Evolutionary conservation across 2,797 vertebrate species (phyloP).

Genomic region (Anabas testudineus): DNA sequence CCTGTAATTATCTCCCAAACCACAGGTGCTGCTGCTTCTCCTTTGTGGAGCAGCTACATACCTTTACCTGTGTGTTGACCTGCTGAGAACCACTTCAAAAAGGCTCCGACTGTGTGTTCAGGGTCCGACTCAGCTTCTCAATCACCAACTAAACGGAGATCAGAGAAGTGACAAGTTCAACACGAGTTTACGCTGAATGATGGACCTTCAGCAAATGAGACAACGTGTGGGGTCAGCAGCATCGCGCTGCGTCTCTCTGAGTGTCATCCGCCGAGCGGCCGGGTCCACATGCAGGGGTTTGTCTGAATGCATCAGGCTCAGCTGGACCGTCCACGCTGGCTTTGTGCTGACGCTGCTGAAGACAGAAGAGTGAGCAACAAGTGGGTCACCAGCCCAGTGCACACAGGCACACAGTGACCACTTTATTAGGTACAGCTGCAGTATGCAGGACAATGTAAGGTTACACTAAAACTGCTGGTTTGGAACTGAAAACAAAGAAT

Average conservation of each 20-base stretch:
- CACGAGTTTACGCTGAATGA: conserved; percentile 39
- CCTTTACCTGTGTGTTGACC: conserved; percentile 41
- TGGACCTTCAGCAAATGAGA: conserved; percentile 59
- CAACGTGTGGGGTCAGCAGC: conserved; percentile 75
- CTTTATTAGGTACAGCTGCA: background rate
- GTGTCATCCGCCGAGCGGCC: conserved; percentile 42
- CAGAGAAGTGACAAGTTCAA: conserved; percentile 48
- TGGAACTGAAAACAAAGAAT: no score
- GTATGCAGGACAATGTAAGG: background rate
- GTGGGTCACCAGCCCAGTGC: conserved; percentile 15
- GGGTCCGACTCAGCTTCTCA: conserved; percentile 36
- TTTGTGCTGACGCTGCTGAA: conserved; percentile 63
- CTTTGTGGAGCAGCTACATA: conserved; percentile 41
- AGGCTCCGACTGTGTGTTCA: conserved; percentile 3
- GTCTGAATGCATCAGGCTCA: conserved; percentile 63
- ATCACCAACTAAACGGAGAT: conserved; percentile 48
- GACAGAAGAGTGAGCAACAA: conserved; percentile 48
- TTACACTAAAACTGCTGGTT: background rate
- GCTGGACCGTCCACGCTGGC: background rate
- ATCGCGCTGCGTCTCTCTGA: conserved; percentile 35
- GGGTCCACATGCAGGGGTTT: conserved; percentile 39
- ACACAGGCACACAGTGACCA: background rate
- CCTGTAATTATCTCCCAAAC: conserved; percentile 71
- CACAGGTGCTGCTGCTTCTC: conserved; percentile 50
- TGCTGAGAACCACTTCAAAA: conserved; percentile 67